These are phyloP conservation scores for Drosophila santomea DNA, from an alignment of 1,140 invertebrate species.

Conservation along the genomic window DNA sequence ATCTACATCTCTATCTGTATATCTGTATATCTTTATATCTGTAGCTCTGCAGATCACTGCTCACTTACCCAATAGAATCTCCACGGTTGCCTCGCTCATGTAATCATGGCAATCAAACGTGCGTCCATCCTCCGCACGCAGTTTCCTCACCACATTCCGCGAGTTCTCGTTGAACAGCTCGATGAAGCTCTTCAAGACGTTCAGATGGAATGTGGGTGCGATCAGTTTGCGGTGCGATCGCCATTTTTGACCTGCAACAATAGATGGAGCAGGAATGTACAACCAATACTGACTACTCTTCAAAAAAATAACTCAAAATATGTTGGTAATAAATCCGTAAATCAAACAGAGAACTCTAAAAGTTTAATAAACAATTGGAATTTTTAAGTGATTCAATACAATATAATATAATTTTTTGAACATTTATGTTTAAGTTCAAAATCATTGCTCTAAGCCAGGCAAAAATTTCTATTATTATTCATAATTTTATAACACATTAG, in stretches of 20 bases:
- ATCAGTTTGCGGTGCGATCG: constrained; percentile 92
- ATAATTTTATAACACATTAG: background rate
- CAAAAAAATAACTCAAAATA: too few species aligned
- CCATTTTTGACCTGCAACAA: constrained; percentile 90
- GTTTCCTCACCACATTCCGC: constrained; percentile 88
- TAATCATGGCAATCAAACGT: constrained; percentile 92
- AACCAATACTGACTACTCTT: too few species aligned
- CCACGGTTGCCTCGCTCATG: constrained; percentile 93
- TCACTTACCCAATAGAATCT: constrained; percentile 90
- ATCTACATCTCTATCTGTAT: background rate
- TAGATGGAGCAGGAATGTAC: background rate
- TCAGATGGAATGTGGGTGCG: constrained; percentile 93
- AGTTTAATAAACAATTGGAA: too few species aligned
- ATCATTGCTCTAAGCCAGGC: too few species aligned
- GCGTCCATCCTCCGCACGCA: constrained; percentile 88
- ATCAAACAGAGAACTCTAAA: too few species aligned
- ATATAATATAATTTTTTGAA: too few species aligned
- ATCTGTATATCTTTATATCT: background rate
- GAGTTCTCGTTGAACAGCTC: constrained; percentile 93
- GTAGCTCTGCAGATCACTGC: background rate
- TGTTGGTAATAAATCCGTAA: too few species aligned
- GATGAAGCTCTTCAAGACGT: constrained; percentile 92
- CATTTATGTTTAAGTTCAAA: too few species aligned
- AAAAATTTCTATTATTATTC: background rate
- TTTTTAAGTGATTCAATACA: too few species aligned